Evolutionary conservation across 2,113 vertebrate genomes (phyloP), one percentile per base, ranked within the genome.

Genomic region (Strix uralensis): DNA sequence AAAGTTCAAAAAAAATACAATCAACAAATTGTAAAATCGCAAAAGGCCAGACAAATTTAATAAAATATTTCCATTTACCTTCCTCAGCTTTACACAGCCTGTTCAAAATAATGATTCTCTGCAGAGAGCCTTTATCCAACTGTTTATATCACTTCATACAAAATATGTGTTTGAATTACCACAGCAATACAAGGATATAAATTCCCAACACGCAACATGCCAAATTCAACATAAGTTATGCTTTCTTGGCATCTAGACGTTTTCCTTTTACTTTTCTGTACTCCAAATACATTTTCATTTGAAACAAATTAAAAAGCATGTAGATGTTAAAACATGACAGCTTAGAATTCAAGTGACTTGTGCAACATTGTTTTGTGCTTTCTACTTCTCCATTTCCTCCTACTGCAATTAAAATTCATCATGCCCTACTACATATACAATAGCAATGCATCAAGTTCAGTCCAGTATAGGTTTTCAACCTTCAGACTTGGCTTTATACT

Each of bases 341-440:
- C 79, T 96, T 84, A 89, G 92, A 96, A 94, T 96, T 97, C 92
- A 96, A 97, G 95, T 97, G 97, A 97, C 95, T 97, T 98, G 97
- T 98, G 97, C 97, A 96, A 97, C 85, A 75, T 96, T 93, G 72
- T 96, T 93, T 98, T 98, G 97, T 98, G 97, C 97, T 98, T 97
- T 95, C 97, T 94, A 93, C 79, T 94, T 92, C 85, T 92, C 92
- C 84, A 15, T 89, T 94, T 90, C 92, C 79, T 93, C 94, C 94
- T 78, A 92, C 94, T 88, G 80, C 55, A 90, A 87, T 92, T 90
- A 91, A 90, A 96, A 97, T 69, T 94, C 86, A 82, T 77, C 94
- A 74, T 69, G 91, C 88, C 79, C 84, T 92, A 93, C 79, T 77
- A 97, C 89, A 63, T 69, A 86, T 27, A 91, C 78, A 72, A 95